phyloP scores from a whole-genome alignment of 2,888 invertebrate species.

The Nomada lathburiana region DNA sequence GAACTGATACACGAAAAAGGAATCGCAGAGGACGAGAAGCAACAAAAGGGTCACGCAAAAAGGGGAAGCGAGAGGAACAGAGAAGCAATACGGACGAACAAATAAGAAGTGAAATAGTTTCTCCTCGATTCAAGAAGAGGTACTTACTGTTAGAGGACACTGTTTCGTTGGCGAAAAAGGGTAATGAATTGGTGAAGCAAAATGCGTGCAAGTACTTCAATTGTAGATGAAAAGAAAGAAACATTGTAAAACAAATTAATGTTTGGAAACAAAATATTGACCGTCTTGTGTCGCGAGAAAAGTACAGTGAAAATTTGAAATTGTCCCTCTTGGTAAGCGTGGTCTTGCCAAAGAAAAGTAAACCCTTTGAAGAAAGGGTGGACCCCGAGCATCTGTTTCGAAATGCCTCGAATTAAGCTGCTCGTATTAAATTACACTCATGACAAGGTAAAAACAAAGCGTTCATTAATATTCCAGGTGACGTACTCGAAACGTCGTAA shows the following conservation, averaged over 20 bases:
- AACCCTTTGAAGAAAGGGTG: neutral
- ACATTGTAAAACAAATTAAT: too few relatives aligned
- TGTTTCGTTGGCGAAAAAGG: constrained; percentile 25
- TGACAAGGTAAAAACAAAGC: constrained; percentile 30
- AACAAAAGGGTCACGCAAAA: neutral
- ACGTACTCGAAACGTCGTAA: constrained; percentile 31
- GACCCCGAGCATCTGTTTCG: neutral
- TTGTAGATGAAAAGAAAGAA: too few relatives aligned
- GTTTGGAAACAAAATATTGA: too few relatives aligned
- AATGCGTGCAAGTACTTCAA: constrained; percentile 1
- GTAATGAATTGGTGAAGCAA: constrained; percentile 1
- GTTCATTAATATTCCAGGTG: constrained; percentile 50
- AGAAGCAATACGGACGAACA: constrained; percentile 10
- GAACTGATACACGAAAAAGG: neutral
- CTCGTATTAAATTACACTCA: constrained; percentile 4
- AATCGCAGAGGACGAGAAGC: constrained; percentile 11
- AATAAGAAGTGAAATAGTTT: constrained; percentile 13
- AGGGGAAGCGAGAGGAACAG: neutral
- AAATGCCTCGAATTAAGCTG: neutral
- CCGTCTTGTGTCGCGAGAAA: too few relatives aligned
- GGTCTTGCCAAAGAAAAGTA: neutral
- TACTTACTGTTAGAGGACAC: constrained; percentile 17
- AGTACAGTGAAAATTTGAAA: neutral
- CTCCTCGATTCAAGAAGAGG: constrained; percentile 41
- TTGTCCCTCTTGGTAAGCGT: neutral